Base-by-base conservation (phyloP, 2,113 vertebrate genomes). In the Ictalurus punctatus region DNA sequence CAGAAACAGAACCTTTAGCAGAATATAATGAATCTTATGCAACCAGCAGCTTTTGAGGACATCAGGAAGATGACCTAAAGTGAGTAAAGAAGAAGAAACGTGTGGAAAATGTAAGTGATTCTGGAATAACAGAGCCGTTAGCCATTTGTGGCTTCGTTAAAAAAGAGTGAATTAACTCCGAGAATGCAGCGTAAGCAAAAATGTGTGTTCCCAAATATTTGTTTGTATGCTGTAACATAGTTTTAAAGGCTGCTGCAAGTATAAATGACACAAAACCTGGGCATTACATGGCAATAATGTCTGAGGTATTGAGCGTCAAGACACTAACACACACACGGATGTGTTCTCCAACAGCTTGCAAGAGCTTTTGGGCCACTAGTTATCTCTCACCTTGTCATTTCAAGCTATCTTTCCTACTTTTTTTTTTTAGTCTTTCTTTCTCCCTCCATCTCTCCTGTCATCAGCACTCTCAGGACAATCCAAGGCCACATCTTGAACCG, bases 401-500 rank as follows among this genome's bases (percentile, higher is more conserved):
- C 94, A 48, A 93, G 92, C 93, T 92, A 17, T 48, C 30, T 58
- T 71, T 54, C 58, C 37, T 54, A 91, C 85, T 92, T 91, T 93
- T 76, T 91, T 93, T 76, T 61, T 37, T 58, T 54, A 52, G 3
- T 79, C 76, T 67, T 37, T 82, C 81, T 87, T 65, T 76, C 61
- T 30, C 48, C 52, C 48, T 56, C n/a, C 58, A 58, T 82, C 56
- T 73, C 84, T 83, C 65, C 40, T 12, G 71, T 80, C 83, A 30
- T 48, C 16, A 44, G n/a, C 25, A 44, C 37, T 87, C 40, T 76
- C 25, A 30, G 94, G 93, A 94, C 94, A 95, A 93, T 93, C 94
- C 94, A 95, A 95, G 95, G 95, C 95, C 94, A 95, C 94, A 93
- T 94, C 90, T 91, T 94, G 94, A 95, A 95, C 94, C 87, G 92